Base-by-base conservation (phyloP, 2,113 vertebrate genomes). In the Cyphomyrus discorhynchus region DNA sequence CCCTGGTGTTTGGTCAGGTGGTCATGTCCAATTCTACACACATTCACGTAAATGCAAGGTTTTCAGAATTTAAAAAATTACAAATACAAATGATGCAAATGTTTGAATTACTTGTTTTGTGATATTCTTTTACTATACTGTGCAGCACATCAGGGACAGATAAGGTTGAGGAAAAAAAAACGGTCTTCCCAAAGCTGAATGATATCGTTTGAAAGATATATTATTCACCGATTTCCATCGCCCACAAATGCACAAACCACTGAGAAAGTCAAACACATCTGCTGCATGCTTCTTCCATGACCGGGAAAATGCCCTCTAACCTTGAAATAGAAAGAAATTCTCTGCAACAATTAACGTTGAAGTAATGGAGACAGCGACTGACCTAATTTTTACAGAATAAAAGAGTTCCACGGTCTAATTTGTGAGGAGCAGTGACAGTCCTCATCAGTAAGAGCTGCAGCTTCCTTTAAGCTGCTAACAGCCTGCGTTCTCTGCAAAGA, bases 131-230 rank as follows among this genome's bases (percentile, higher is more conserved):
- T 5, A 80, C 52, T 88, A 3, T 21, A n/a, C 31, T 80, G 35
- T 31, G 39, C 19, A 35, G 47, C 70, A 82, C 70, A 53, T 21
- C 46, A 89, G 24, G 39, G 31, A 47, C 13, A 31, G 70, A 24
- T 42, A 82, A 82, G 70, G 62, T 77, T n/a, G n/a, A 49, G 21
- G n/a, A 49, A 11, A 80, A 80, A 52, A 74, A 74, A 5, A 77
- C 62, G 39, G 19, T 39, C n/a, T 80, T 10, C 45, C 52, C 2
- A 89, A 80, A 89, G 45, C 45, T 35, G 27, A 83, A 83, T 53
- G 31, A n/a, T 49, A 47, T 56, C 83, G 35, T 83, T 89, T 74
- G 31, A 83, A 53, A 80, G 9, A 83, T 89, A 46, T 89, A 45
- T 5, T 82, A 19, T 89, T 45, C 35, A 42, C 49, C 5, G 2